phyloP scores from a whole-genome alignment of 2,113 vertebrate species.

The Petaurus breviceps region DNA sequence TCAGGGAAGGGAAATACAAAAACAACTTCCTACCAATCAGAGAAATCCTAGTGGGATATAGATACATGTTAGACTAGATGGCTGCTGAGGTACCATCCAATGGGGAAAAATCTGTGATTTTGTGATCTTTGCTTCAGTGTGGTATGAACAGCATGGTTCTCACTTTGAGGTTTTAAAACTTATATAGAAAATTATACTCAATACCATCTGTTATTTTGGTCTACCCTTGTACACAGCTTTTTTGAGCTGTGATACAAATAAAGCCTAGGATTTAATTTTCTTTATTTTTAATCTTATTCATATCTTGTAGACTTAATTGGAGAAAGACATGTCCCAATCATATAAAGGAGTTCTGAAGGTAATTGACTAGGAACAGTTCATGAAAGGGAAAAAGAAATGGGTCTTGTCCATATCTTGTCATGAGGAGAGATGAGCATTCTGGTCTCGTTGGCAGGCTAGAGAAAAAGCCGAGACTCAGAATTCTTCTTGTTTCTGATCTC shows the following conservation, averaged over 20 bases:
- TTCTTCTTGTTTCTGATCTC: slow-evolving; percentile 50
- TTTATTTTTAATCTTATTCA: background rate
- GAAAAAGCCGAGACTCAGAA: slow-evolving; percentile 63
- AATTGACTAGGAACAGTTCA: background rate
- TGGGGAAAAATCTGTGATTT: background rate
- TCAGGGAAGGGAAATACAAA: background rate
- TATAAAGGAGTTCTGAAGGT: slow-evolving; percentile 25
- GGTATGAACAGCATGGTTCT: background rate
- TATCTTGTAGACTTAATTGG: slow-evolving; percentile 38
- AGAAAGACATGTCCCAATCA: slow-evolving; percentile 55
- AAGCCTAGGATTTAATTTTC: background rate
- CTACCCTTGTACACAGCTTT: background rate
- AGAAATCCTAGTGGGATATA: background rate
- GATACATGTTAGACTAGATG: background rate
- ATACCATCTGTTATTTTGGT: background rate
- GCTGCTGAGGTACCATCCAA: background rate
- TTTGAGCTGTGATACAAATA: background rate
- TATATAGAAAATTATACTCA: background rate
- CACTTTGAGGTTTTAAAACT: background rate
- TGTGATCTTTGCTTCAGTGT: background rate
- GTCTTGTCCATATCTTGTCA: slow-evolving; percentile 49
- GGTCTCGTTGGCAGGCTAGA: slow-evolving; percentile 43
- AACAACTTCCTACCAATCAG: background rate
- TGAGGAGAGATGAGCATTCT: slow-evolving; percentile 42
- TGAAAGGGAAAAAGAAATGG: slow-evolving; percentile 54